Base-by-base conservation (phyloP, 2,113 vertebrate species). In the Calyptomena viridis region DNA sequence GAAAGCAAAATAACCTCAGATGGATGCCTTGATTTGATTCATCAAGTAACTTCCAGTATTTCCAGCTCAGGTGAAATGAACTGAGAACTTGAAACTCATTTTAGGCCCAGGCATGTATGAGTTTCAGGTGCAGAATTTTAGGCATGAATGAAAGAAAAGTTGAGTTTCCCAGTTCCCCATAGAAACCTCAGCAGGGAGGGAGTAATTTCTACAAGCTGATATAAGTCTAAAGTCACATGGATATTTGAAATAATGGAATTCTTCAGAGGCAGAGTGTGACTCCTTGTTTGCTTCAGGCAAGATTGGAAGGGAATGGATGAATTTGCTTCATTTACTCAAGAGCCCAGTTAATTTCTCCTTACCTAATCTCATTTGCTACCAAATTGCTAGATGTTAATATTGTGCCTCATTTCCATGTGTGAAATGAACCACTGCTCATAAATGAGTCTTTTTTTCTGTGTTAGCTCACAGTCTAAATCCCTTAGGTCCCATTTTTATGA, bases 341-440 rank as follows among this genome's bases (percentile, higher is more conserved):
- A 95, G 59, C 80, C 25, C 86, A 89, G 71, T 94, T 95, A 77
- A 92, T 95, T 93, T 87, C 87, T 91, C 74, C 16, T 92, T 63
- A 60, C 81, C 80, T 93, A 92, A 93, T 96, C 58, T 93, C 81
- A 84, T 96, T 94, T 95, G 62, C 72, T 24, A 72, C 88, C 52
- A 60, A 59, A 93, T 87, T 92, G 49, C 83, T 90, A 12, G 77
- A 62, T 89, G 80, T 90, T 94, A 96, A 90, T 87, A 62, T 25
- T 81, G 92, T 64, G 72, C 72, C 67, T 96, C 56, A 59, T 78
- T 92, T 77, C 90, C 93, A 72, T 78, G 66, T 82, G 52, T 59
- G 72, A 93, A 85, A 86, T 60, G 79, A 95, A 72, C 30, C 55
- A 30, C 87, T 83, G 85, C 55, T 92, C 84, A 47, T 22, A 78